These are phyloP conservation scores for Pristionchus fissidentatus DNA, from an alignment of 2,888 invertebrate genomes.

Conservation along the genomic window DNA sequence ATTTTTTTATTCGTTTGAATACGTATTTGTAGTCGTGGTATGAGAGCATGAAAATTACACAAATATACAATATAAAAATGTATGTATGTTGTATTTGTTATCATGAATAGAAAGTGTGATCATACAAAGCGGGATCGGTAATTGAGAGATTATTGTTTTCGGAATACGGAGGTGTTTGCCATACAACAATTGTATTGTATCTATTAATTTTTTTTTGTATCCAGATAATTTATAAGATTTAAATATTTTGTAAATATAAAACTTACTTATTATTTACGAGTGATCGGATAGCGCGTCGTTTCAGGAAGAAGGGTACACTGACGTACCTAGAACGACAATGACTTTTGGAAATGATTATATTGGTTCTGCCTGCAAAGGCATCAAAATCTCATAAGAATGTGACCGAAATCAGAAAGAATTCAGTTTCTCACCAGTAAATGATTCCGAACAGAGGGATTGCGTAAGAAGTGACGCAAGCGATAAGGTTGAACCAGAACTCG, in stretches of 20 bases:
- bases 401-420: constrained; percentile 8
- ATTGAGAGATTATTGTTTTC: no score
- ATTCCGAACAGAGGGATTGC: constrained; percentile 73
- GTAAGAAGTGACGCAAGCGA: constrained; percentile 69
- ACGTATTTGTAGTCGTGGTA: no score
- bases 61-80: no score
- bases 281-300: constrained; percentile 66
- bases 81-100: no score
- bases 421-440: constrained; percentile 73
- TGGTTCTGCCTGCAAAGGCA: background rate
- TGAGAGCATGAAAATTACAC: no score
- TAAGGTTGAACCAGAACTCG: constrained; percentile 71
- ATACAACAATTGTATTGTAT: no score
- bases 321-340: constrained; percentile 63
- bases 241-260: background rate
- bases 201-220: no score
- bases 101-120: no score
- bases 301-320: constrained; percentile 74
- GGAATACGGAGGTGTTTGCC: no score
- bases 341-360: background rate
- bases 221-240: background rate
- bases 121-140: no score
- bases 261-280: constrained; percentile 54
- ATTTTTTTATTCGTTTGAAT: no score
- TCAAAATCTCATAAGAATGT: background rate